Evolutionary conservation across 2,113 vertebrate species (phyloP), one percentile per base, ranked within the genome.

Genomic region (Odocoileus virginianus): DNA sequence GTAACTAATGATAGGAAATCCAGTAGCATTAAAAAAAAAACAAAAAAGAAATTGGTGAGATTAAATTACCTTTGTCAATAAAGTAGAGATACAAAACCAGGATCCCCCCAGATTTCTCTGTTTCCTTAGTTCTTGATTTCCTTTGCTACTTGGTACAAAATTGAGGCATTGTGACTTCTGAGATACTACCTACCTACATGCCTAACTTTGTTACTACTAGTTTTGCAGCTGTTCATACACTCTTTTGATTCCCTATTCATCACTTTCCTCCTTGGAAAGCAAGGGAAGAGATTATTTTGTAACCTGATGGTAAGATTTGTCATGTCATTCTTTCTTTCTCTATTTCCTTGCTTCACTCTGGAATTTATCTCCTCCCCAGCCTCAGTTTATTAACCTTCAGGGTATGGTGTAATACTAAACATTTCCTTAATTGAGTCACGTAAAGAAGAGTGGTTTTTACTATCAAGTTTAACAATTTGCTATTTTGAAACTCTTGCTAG

Each of bases 321-420:
- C 45, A 61, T 82, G 36, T 61, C 36, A 87, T 90, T 97, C 60
- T 86, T 91, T 92, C 67, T 95, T 93, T 92, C 87, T 96, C 30
- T 89, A 19, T 15, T 97, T 96, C 64, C 45, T 95, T 83, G n/a
- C 71, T 94, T 97, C 81, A 88, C 14, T 90, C 76, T 76, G 81
- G 88, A 95, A 87, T 98, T 95, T 33, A 92, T 83, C 54, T 82
- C 30, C 33, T 95, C 3, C 16, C 58, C 89, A 94, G 19, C 7
- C 54, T 50, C 16, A 55, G 83, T 54, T 88, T 91, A 94, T 87
- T 98, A 84, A 93, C 19, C 74, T 87, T 88, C 64, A 84, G 52
- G 6, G 25, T 55, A 40, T 78, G 47, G 21, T 87, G 28, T 74
- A 93, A 95, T 60, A 87, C 36, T 30, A 91, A 91, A 71, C 76